phyloP scores from a whole-genome alignment of 1,140 invertebrate species.

The Lysiphlebus fabarum region DNA sequence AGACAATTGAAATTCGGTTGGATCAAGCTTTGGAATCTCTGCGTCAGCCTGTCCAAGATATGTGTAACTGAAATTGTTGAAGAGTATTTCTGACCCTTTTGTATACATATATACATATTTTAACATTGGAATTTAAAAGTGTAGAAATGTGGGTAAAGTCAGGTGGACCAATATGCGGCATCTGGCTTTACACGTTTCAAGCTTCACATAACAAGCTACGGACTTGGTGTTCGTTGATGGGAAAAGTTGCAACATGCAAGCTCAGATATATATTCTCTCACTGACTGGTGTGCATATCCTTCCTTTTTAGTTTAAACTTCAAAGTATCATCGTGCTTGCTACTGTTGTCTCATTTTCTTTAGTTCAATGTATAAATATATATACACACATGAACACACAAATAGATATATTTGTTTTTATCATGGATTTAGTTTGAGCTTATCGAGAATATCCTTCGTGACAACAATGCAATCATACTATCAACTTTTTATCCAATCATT shows the following conservation, averaged over 20 bases:
- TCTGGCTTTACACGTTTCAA: conserved; percentile 54
- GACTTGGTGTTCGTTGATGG: conserved; percentile 47
- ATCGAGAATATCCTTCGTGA: too few species aligned
- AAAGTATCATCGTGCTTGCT: neutral
- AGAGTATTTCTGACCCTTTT: neutral
- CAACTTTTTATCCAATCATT: too few species aligned
- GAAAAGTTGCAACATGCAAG: conserved; percentile 54
- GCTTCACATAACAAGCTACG: conserved; percentile 53
- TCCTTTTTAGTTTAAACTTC: neutral
- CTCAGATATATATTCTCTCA: conserved; percentile 40
- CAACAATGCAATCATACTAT: too few species aligned
- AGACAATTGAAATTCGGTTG: conserved; percentile 5
- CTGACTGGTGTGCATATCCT: conserved; percentile 10
- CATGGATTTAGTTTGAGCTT: too few species aligned
- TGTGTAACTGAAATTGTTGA: neutral
- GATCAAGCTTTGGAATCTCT: neutral
- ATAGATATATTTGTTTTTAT: too few species aligned
- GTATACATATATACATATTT: neutral
- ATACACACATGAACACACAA: too few species aligned
- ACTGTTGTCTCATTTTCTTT: neutral
- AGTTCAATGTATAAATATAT: too few species aligned
- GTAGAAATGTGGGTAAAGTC: conserved; percentile 25
- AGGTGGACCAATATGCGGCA: conserved; percentile 51
- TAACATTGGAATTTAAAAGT: neutral
- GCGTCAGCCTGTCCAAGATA: neutral